phyloP scores from a whole-genome alignment of 2,797 vertebrate species.

The Pitangus sulphuratus region DNA sequence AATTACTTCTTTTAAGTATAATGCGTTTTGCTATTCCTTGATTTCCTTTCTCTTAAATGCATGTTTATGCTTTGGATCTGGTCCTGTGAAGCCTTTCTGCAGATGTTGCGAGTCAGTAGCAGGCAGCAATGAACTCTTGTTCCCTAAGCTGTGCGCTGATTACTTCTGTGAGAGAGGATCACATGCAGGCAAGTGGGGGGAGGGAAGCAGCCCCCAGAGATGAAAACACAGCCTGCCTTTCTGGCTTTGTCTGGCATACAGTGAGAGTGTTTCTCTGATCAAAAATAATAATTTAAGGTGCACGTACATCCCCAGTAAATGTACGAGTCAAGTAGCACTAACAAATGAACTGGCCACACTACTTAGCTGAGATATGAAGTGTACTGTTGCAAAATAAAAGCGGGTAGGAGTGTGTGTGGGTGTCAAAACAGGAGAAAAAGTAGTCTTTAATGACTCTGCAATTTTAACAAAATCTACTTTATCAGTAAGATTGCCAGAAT shows the following conservation, averaged over 20 bases:
- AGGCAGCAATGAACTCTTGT: conserved; percentile 41
- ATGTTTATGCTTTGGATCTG: neutral
- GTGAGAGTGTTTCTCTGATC: neutral
- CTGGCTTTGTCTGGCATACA: neutral
- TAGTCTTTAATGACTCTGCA: neutral
- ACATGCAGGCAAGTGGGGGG: conserved; percentile 7
- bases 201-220: neutral
- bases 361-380: neutral
- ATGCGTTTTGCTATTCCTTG: neutral
- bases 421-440: neutral
- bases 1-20: neutral
- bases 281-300: neutral
- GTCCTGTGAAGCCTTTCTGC: neutral
- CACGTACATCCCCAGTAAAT: accelerated
- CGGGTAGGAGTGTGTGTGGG: accelerated
- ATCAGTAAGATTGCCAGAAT: neutral
- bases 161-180: conserved; percentile 40
- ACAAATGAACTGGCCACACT: neutral
- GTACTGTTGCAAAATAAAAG: neutral
- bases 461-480: neutral
- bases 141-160: conserved; percentile 54
- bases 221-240: conserved; percentile 22
- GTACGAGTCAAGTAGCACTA: neutral
- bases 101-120: conserved; percentile 10
- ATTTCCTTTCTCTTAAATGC: neutral